A percentile compares a stretch with the other conserved stretches of the same genome.
Conservation (phyloP, 2,888 invertebrate species). For the Strigamia crassipes region DNA sequence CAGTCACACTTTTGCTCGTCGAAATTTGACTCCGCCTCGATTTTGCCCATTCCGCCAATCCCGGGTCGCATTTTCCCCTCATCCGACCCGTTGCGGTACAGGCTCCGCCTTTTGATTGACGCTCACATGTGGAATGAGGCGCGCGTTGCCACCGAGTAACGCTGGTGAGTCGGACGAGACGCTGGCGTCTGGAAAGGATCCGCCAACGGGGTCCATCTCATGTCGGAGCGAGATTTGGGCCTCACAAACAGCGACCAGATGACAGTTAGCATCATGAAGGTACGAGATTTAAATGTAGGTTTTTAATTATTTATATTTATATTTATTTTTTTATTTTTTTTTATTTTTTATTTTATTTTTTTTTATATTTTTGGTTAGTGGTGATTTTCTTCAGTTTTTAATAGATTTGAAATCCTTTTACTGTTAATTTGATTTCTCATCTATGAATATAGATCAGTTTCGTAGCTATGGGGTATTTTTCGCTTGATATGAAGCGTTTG, state of each 20-base stretch:
- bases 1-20: background rate
- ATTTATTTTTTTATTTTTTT: background rate
- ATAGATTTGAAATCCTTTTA: background rate
- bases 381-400: too few species aligned
- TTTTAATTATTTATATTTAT: background rate
- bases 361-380: too few species aligned
- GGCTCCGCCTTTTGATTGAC: slow-evolving; percentile 20
- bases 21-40: background rate
- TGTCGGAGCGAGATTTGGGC: slow-evolving; percentile 29
- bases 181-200: slow-evolving; percentile 25
- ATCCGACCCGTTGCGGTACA: background rate
- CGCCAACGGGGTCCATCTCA: slow-evolving; percentile 29
- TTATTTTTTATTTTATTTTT: too few species aligned
- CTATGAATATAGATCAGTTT: slow-evolving; percentile 36
- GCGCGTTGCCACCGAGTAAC: slow-evolving; percentile 25
- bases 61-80: background rate
- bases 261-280: slow-evolving; percentile 45
- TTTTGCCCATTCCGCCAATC: background rate
- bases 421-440: slow-evolving; percentile 2
- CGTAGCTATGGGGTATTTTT: slow-evolving; percentile 23
- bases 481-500: background rate
- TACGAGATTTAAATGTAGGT: slow-evolving; percentile 3
- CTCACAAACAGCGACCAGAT: slow-evolving; percentile 39
- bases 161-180: slow-evolving; percentile 29
- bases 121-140: slow-evolving; percentile 19